A percentile compares a stretch with the other conserved stretches of the same genome.
phyloP scores from a whole-genome alignment of 2,797 vertebrate species.

The Okamejei kenojei region DNA sequence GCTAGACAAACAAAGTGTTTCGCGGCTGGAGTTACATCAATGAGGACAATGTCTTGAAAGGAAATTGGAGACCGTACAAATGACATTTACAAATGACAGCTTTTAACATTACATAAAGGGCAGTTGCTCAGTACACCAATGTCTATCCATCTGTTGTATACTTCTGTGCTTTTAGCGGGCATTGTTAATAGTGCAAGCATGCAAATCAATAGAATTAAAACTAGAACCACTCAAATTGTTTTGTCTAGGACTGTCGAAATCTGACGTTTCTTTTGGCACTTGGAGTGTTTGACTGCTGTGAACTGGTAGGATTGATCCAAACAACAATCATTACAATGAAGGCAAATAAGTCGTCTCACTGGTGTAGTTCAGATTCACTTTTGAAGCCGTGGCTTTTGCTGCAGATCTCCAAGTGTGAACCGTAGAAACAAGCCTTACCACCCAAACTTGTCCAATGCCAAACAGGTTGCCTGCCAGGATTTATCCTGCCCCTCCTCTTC shows the following conservation, averaged over 20 bases:
- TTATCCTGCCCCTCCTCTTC: too few species aligned
- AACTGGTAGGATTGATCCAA: too few species aligned
- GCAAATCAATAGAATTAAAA: not conserved
- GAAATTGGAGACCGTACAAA: not conserved
- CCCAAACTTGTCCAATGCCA: too few species aligned
- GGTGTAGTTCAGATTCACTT: too few species aligned
- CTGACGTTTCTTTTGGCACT: too few species aligned
- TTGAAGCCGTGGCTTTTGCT: too few species aligned
- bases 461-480: too few species aligned
- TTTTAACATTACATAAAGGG: not conserved
- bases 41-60: not conserved
- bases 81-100: not conserved
- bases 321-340: too few species aligned
- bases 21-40: not conserved
- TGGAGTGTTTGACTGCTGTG: too few species aligned
- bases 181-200: not conserved
- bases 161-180: not conserved
- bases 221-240: not conserved
- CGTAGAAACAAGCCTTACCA: not conserved
- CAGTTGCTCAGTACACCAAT: not conserved
- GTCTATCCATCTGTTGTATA: not conserved
- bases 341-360: too few species aligned
- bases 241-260: too few species aligned
- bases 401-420: too few species aligned
- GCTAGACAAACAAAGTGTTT: not conserved